These are phyloP conservation scores for Puntigrus tetrazona DNA, from an alignment of 2,113 vertebrate species.

Conservation along the genomic window DNA sequence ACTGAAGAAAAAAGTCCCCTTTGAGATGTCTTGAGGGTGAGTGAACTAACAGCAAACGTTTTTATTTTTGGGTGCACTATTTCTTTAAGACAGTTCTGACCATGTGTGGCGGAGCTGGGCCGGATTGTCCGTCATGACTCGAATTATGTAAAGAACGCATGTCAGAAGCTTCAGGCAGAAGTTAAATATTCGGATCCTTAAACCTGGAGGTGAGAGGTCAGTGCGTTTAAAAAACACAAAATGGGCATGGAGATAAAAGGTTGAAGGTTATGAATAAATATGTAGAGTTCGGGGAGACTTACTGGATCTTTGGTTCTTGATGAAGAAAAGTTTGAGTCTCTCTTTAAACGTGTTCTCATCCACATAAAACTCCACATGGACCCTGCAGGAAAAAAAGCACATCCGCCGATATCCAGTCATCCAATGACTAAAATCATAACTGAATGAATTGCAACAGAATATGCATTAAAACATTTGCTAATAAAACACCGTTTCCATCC, in stretches of 20 bases:
- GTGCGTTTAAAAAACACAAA: background rate
- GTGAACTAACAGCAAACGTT: background rate
- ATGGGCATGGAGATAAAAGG: background rate
- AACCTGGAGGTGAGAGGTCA: slow-evolving; percentile 29
- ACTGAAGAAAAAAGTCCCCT: background rate
- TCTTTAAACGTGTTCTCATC: slow-evolving; percentile 60
- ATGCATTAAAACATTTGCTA: background rate
- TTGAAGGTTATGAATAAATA: background rate
- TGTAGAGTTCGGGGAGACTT: slow-evolving; percentile 23
- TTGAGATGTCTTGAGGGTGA: background rate
- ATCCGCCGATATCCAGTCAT: background rate
- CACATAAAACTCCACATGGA: slow-evolving; percentile 60
- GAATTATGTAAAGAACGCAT: slow-evolving; percentile 56
- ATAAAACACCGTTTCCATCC: background rate
- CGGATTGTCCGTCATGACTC: slow-evolving; percentile 56
- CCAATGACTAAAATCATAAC: background rate
- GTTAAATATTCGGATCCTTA: slow-evolving; percentile 55
- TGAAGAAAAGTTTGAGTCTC: slow-evolving; percentile 59
- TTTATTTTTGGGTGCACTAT: background rate
- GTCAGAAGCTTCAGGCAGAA: slow-evolving; percentile 57
- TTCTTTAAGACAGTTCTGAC: slow-evolving; percentile 29
- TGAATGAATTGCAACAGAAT: background rate
- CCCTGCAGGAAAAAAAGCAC: slow-evolving; percentile 33
- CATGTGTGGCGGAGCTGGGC: slow-evolving; percentile 45
- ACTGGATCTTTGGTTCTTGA: slow-evolving; percentile 59